Base-by-base conservation (phyloP, 2,888 invertebrate genomes). In the Selenia dentaria region DNA sequence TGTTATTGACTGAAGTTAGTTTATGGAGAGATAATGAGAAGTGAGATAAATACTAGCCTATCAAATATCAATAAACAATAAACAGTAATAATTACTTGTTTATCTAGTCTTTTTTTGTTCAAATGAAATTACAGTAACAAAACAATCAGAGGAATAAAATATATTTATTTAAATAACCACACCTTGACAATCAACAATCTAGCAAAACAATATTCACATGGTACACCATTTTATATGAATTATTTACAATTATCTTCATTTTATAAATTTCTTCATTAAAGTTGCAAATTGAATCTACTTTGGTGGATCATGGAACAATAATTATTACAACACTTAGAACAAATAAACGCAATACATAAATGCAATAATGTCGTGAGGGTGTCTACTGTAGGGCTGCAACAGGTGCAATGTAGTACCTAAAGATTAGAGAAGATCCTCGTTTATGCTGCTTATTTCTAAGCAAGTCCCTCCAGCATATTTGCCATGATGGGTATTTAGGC, bases 381-480 rank as follows among this genome's bases (percentile, higher is more conserved):
- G 53, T 65, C 72, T 84, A 86, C 62, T 87, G 81, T 68, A 84
- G 54, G 38, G 83, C 82, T 66, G 83, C 79, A 45, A 88, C 82
- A 25, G 90, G 90, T 66, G 90, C 90, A 54, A 90, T 89, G 68
- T 90, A 90, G 79, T 95, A 95, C 68, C 96, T 94, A 91, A 95
- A 95, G 65, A 96, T 91, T 42, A 97, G 79, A 51, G 96, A 96
- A 57, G 96, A 96, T 12, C 98, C 98, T 36, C 98, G 93, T 78
- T 97, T 97, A 45, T 97, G 92, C 69, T 97, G 95, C 59, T 95
- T 94, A 54, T 93, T 93, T 36, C 91, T 80, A 9, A 94, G 91
- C 37, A 98, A 89, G 67, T 97, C 96, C 47, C 92, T 92, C 95
- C 95, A 97, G 79, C 98, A 98, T 45, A 95, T 92, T 5, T 93